Base-by-base conservation (phyloP, 2,113 vertebrate genomes). In the Myotis lucifugus region DNA sequence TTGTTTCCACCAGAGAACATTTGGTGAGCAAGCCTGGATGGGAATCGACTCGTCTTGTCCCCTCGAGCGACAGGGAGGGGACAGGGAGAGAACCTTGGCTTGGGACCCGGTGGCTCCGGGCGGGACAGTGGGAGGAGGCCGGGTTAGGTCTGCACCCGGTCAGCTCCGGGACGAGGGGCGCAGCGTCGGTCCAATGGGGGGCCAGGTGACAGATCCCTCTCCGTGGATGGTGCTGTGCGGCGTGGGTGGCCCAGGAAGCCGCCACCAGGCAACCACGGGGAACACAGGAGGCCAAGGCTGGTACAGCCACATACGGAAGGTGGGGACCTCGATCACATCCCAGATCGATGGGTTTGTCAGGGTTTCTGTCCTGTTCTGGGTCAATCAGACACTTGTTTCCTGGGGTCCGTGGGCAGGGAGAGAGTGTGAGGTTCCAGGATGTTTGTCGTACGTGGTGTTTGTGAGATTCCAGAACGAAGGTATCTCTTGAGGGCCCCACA, bases 231-330 rank as follows among this genome's bases (percentile, higher is more conserved):
- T 21, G 10, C 52, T 42, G 9, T 32, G 29, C 15, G 21, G 13
- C 8, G 7, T 14, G 11, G 25, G 50, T 19, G n/a, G 64, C 70
- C 72, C 56, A 19, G 40, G 17, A 12, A 15, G 25, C 27, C 9
- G 32, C 40, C 14, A 14, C 19, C 6, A 15, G 64, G n/a, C 32
- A 50, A 34, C 19, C 14, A 4, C 0, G 0, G 52, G 56, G 70
- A 21, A n/a, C 32, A 19, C 34, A n/a, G 52, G 27, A 27, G 10
- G 37, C 8, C 77, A 29, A 23, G n/a, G 2, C 7, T 1, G 9
- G 54, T 0, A 17, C 27, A 66, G 37, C 15, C 21, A 3, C 2
- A 1, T 3, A 5, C 12, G 23, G 9, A 15, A 27, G 8, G 42
- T 5, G 40, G 64, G 17, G 23, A 23, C 34, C 52, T 37, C 2